These are phyloP conservation scores for Nycticebus coucang DNA, from an alignment of 2,113 vertebrate species.

Conservation along the genomic window DNA sequence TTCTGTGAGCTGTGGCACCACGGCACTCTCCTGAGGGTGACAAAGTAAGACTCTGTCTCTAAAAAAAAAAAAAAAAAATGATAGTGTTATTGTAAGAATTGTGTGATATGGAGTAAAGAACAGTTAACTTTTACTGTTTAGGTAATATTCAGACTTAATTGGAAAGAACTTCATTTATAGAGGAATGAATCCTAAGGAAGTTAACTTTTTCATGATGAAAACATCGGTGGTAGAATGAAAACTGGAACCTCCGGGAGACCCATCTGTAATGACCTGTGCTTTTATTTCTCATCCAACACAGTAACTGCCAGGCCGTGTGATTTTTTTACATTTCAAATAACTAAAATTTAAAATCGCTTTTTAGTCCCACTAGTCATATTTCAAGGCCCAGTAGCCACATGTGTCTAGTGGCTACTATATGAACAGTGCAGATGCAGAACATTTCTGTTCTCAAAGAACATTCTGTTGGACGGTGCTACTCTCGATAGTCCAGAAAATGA, in stretches of 20 bases:
- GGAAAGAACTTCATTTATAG: not conserved
- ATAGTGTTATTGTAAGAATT: not conserved
- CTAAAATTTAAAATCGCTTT: not conserved
- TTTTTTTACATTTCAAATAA: not conserved
- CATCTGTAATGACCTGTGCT: not conserved
- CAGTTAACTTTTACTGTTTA: not conserved
- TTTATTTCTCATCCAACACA: not conserved
- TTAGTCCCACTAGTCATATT: not conserved
- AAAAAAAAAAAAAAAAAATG: no score
- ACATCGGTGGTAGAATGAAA: not conserved
- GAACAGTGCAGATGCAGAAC: not conserved
- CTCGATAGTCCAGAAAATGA: not conserved
- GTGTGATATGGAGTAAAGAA: not conserved
- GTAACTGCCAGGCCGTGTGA: not conserved
- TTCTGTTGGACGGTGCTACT: not conserved
- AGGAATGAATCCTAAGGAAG: not conserved
- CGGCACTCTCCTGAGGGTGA: no score
- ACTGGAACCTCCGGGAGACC: not conserved
- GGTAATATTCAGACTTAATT: not conserved
- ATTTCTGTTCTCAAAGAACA: not conserved
- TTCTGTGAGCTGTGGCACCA: no score
- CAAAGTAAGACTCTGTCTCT: no score
- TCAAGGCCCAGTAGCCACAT: not conserved
- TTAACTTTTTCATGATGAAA: not conserved
- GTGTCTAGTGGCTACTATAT: not conserved